Percentiles rank a stretch among this genome's conserved stretches.
These are phyloP conservation scores for Sorex araneus DNA, from an alignment of 2,113 vertebrate species.

Conservation along the genomic window DNA sequence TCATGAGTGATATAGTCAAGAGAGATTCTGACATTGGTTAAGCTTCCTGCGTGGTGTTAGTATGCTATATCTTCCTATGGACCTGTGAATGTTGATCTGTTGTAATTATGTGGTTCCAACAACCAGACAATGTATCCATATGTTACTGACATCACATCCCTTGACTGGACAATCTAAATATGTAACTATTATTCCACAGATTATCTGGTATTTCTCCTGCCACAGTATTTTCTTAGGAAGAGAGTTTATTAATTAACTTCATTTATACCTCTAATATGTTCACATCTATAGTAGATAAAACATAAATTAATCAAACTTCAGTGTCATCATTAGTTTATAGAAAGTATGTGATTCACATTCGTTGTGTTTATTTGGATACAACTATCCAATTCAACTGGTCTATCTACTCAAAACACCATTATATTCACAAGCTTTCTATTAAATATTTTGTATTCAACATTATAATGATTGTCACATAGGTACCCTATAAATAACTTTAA, in stretches of 20 bases:
- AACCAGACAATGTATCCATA: background rate
- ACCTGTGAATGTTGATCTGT: background rate
- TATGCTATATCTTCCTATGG: background rate
- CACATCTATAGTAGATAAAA: background rate
- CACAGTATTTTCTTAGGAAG: background rate
- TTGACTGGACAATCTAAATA: background rate
- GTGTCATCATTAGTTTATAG: background rate
- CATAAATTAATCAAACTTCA: conserved; percentile 9
- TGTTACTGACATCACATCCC: background rate
- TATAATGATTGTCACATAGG: background rate
- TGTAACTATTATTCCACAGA: background rate
- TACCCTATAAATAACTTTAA: background rate
- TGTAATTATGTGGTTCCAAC: background rate
- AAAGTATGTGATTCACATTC: background rate
- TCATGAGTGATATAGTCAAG: background rate
- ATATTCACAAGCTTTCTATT: background rate
- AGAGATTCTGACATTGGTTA: background rate
- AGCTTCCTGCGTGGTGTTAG: background rate
- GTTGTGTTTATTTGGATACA: background rate
- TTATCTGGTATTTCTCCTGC: background rate
- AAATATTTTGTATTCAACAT: background rate
- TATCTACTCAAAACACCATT: background rate
- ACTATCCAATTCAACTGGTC: background rate
- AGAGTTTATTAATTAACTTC: background rate
- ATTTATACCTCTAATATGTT: background rate